Evolutionary conservation across 2,888 invertebrate species (phyloP).

Genomic region (Luperina nickerlii): DNA sequence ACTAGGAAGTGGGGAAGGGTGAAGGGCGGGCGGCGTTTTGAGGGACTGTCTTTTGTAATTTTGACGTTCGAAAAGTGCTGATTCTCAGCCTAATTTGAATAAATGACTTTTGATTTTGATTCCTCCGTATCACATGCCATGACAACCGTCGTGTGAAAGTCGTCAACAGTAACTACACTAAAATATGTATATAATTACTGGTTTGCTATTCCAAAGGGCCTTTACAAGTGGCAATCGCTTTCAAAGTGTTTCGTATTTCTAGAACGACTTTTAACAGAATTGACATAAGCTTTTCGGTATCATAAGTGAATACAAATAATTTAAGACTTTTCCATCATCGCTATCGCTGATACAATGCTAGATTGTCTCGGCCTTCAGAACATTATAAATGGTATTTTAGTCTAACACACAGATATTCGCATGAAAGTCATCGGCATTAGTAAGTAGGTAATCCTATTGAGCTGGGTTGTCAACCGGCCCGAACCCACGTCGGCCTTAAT

Average conservation of each 20-base stretch:
- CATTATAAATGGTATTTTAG: slow-evolving; percentile 11
- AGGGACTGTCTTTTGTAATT: no score
- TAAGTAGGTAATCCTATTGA: slow-evolving; percentile 55
- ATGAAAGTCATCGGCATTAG: slow-evolving; percentile 55
- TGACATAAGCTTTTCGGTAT: background rate
- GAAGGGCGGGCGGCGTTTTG: no score
- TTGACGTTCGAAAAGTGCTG: no score
- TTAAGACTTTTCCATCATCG: no score
- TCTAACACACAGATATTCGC: slow-evolving; percentile 34
- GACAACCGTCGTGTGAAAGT: no score
- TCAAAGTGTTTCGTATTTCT: no score
- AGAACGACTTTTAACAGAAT: no score
- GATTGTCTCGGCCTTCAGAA: background rate
- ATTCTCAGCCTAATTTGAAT: no score
- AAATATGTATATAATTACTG: background rate
- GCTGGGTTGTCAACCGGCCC: slow-evolving; percentile 55
- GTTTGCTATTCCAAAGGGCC: background rate
- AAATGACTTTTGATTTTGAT: no score
- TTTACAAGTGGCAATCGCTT: no score
- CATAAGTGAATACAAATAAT: background rate
- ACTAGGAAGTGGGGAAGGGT: no score
- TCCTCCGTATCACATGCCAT: background rate
- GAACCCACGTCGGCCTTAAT: slow-evolving; percentile 58
- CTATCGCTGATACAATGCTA: background rate
- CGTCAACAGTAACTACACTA: background rate